Evolutionary conservation across 35 echinoderm and acorn worm genomes (phyloP).

Genomic region (Heliocidaris erythrogramma): DNA sequence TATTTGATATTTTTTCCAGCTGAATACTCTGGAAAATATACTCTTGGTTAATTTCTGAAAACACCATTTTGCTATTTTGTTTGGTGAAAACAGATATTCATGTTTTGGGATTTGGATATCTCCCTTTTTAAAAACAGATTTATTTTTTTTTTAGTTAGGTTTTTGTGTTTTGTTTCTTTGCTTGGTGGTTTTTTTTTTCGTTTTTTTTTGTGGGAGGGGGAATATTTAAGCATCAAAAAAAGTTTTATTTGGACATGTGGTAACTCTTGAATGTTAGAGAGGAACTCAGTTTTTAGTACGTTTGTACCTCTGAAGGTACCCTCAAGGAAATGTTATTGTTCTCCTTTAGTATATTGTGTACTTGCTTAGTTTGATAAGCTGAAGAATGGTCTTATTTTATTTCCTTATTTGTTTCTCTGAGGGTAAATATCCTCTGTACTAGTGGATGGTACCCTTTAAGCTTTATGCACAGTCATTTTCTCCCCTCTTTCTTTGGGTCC

Average conservation of each 20-base stretch:
- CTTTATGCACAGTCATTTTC: background rate
- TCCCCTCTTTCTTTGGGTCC: constrained; percentile 1
- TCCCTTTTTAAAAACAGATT: too few relatives aligned
- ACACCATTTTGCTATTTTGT: too few relatives aligned
- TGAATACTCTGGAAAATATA: background rate
- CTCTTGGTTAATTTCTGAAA: too few relatives aligned
- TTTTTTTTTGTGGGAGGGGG: too few relatives aligned
- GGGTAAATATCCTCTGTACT: background rate
- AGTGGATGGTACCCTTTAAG: background rate
- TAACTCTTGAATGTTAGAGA: background rate
- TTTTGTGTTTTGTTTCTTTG: too few relatives aligned
- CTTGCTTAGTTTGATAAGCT: background rate
- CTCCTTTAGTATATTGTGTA: background rate
- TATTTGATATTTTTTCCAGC: background rate
- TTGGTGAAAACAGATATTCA: too few relatives aligned
- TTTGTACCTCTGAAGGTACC: background rate
- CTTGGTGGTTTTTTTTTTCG: too few relatives aligned
- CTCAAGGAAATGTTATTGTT: background rate
- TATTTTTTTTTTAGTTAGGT: too few relatives aligned
- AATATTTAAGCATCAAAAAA: background rate
- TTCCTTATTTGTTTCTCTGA: background rate
- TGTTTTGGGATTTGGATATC: too few relatives aligned
- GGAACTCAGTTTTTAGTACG: background rate
- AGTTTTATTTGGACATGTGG: background rate
- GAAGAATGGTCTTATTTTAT: background rate